These are phyloP conservation scores for Sebastes hubbsi DNA, from an alignment of 2,797 vertebrate species.

Conservation along the genomic window DNA sequence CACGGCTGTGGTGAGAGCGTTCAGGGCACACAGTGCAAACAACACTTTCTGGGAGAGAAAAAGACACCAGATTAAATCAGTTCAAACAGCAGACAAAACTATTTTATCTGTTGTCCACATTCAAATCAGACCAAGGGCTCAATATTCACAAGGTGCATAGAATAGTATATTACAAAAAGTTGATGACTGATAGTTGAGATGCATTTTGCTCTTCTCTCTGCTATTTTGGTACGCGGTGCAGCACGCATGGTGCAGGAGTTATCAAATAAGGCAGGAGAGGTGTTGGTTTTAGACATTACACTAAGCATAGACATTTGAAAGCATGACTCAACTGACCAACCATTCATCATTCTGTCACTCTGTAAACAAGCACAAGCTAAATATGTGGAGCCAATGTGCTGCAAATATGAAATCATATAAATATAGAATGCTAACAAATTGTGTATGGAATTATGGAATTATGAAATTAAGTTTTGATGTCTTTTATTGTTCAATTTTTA, in stretches of 20 bases:
- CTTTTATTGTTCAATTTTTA: no score
- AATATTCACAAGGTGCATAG: background rate
- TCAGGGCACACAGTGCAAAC: conserved; percentile 87
- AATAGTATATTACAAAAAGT: background rate
- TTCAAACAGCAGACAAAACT: background rate
- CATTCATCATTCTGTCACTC: background rate
- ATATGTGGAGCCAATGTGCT: no score
- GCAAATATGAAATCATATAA: no score
- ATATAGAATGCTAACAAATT: no score
- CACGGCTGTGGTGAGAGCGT: conserved; percentile 85
- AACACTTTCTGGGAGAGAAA: conserved; percentile 84
- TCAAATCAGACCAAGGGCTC: background rate
- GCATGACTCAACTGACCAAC: background rate
- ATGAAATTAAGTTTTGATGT: no score
- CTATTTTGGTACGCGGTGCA: background rate
- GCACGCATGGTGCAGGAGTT: background rate
- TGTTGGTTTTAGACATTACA: background rate
- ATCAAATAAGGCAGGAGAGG: background rate
- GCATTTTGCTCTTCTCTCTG: no score
- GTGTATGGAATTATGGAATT: no score
- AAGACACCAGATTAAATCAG: background rate
- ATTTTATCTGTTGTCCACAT: background rate
- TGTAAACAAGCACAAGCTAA: background rate
- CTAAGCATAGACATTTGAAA: background rate
- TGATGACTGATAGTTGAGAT: no score